Conservation (phyloP, 2,888 invertebrate genomes). For the Microplitis manilae region DNA sequence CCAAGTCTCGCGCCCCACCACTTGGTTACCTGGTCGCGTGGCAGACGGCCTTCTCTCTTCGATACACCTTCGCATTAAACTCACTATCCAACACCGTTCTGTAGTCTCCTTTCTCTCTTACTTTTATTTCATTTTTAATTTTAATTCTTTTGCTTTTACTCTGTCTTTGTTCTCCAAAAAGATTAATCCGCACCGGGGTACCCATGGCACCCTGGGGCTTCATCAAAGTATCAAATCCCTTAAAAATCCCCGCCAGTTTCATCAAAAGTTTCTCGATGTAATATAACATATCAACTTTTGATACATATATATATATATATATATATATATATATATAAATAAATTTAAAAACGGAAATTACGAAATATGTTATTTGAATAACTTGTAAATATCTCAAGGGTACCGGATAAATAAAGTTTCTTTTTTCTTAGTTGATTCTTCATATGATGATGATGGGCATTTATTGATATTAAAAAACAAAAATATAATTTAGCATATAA, state of each 20-base stretch:
- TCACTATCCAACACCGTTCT: slow-evolving; percentile 39
- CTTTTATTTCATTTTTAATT: slow-evolving; percentile 22
- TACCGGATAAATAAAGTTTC: background rate
- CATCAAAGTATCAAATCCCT: slow-evolving; percentile 20
- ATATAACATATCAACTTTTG: background rate
- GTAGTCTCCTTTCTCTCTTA: slow-evolving; percentile 36
- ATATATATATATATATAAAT: background rate
- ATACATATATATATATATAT: background rate
- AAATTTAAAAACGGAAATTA: background rate
- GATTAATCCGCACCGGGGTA: background rate
- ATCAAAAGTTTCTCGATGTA: background rate
- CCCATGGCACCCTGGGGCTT: slow-evolving; percentile 6
- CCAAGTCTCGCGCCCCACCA: slow-evolving; percentile 33
- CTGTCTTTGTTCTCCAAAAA: slow-evolving; percentile 23
- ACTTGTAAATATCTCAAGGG: background rate
- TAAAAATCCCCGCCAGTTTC: too few relatives aligned
- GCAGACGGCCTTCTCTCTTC: slow-evolving; percentile 44
- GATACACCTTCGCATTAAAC: slow-evolving; percentile 46
- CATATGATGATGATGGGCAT: background rate
- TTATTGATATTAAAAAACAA: background rate
- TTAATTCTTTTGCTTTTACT: slow-evolving; percentile 13
- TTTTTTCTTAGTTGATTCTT: background rate
- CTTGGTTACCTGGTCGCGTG: slow-evolving; percentile 47
- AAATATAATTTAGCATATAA: too few relatives aligned
- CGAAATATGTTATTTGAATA: background rate